Evolutionary conservation across 2,113 vertebrate genomes (phyloP).

Genomic region (Triplophysa rosa): DNA sequence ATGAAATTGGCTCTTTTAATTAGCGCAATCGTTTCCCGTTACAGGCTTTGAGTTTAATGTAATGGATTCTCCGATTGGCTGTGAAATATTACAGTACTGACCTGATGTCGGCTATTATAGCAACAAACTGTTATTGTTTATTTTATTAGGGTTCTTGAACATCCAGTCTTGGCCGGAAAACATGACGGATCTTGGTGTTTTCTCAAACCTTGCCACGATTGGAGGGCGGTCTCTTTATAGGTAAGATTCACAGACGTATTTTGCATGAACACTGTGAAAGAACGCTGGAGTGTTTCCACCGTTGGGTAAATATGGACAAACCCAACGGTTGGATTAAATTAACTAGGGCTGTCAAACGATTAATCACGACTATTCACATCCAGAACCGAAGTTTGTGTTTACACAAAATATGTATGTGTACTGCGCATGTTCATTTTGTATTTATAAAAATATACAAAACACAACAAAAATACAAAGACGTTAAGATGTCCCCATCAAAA

Average conservation of each 20-base stretch:
- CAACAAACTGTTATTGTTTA: neutral
- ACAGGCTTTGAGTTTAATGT: constrained; percentile 46
- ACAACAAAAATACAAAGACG: too few relatives aligned
- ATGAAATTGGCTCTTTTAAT: constrained; percentile 66
- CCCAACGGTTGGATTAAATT: too few relatives aligned
- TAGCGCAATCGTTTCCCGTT: constrained; percentile 56
- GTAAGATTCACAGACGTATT: constrained; percentile 62
- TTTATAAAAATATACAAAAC: too few relatives aligned
- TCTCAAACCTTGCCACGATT: constrained; percentile 92
- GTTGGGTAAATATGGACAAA: too few relatives aligned
- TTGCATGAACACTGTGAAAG: neutral
- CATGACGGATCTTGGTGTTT: constrained; percentile 95
- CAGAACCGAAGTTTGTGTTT: too few relatives aligned
- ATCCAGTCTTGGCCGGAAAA: constrained; percentile 98
- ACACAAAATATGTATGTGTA: too few relatives aligned
- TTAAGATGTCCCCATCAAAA: too few relatives aligned
- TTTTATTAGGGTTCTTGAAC: constrained; percentile 87
- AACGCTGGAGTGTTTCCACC: too few relatives aligned
- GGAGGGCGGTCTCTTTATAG: constrained; percentile 93
- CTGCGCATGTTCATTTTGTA: too few relatives aligned
- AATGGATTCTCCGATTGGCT: constrained; percentile 23
- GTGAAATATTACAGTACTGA: constrained; percentile 17
- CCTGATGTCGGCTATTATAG: constrained; percentile 16
- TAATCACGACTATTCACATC: too few relatives aligned
- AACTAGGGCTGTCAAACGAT: too few relatives aligned